Conservation (phyloP, 1,140 invertebrate species). For the Aporrectodea caliginosa region DNA sequence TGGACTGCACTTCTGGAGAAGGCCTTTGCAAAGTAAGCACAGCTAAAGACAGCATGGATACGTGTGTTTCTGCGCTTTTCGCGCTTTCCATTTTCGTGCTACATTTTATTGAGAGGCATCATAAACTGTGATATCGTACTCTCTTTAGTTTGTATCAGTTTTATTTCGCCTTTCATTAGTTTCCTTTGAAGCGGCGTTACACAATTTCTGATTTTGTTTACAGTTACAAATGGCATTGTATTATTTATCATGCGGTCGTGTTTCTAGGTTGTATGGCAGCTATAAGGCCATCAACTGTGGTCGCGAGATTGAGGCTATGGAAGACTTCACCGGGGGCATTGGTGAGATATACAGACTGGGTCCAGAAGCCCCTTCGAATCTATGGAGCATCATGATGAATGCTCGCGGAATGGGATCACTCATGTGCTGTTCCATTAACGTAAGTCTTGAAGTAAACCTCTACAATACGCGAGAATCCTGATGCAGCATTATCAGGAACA, state of each 20-base stretch:
- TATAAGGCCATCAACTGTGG: constrained; percentile 66
- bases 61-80: too few relatives aligned
- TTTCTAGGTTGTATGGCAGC: constrained; percentile 70
- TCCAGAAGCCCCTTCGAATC: constrained; percentile 60
- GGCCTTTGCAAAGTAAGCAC: constrained; percentile 77
- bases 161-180: too few relatives aligned
- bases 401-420: constrained; percentile 87
- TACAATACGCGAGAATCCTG: not conserved
- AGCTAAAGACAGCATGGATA: too few relatives aligned
- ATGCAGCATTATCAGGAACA: too few relatives aligned
- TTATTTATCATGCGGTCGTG: too few relatives aligned
- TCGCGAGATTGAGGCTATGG: constrained; percentile 66
- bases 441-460: constrained; percentile 49
- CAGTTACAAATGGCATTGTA: too few relatives aligned
- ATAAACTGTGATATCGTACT: too few relatives aligned
- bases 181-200: too few relatives aligned
- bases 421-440: constrained; percentile 96
- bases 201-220: too few relatives aligned
- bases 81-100: too few relatives aligned
- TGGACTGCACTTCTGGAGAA: constrained; percentile 77
- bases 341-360: constrained; percentile 44
- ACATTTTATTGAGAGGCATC: too few relatives aligned
- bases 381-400: constrained; percentile 89
- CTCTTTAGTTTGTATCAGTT: too few relatives aligned
- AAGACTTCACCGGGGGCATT: constrained; percentile 64